Conservation (phyloP, 2,888 invertebrate genomes). For the Sphinx pinastri region DNA sequence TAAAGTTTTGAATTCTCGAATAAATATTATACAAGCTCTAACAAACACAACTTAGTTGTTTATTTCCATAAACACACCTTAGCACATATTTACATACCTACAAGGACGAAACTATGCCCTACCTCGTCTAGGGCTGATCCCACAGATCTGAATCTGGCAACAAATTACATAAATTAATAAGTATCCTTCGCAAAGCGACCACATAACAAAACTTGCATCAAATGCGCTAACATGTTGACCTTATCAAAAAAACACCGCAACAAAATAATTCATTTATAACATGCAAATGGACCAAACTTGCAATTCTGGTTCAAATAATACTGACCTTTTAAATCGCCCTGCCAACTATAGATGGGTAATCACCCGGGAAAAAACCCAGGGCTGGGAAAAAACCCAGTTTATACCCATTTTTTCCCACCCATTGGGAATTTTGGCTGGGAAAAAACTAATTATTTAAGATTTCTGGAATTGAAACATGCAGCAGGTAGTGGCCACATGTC, state of each 20-base stretch:
- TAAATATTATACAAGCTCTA: no score
- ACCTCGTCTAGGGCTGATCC: background rate
- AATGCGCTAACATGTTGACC: slow-evolving; percentile 18
- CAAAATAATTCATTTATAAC: slow-evolving; percentile 23
- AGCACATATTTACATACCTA: background rate
- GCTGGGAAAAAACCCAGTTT: no score
- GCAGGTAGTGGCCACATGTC: no score
- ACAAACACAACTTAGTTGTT: no score
- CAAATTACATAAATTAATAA: background rate
- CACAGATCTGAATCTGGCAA: background rate
- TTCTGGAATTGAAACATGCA: no score
- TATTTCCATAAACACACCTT: no score
- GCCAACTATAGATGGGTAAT: no score
- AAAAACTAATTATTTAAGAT: no score
- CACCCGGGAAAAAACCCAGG: no score
- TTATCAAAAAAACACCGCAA: slow-evolving; percentile 24
- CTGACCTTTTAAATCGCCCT: slow-evolving; percentile 25
- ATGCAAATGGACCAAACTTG: slow-evolving; percentile 24
- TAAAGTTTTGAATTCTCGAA: background rate
- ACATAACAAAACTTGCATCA: background rate
- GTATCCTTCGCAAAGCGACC: background rate
- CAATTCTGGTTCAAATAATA: slow-evolving; percentile 22
- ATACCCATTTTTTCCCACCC: no score
- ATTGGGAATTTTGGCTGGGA: no score
- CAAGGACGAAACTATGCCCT: background rate